phyloP scores from a whole-genome alignment of 1,140 invertebrate genomes.

The Dendrolimus punctatus region DNA sequence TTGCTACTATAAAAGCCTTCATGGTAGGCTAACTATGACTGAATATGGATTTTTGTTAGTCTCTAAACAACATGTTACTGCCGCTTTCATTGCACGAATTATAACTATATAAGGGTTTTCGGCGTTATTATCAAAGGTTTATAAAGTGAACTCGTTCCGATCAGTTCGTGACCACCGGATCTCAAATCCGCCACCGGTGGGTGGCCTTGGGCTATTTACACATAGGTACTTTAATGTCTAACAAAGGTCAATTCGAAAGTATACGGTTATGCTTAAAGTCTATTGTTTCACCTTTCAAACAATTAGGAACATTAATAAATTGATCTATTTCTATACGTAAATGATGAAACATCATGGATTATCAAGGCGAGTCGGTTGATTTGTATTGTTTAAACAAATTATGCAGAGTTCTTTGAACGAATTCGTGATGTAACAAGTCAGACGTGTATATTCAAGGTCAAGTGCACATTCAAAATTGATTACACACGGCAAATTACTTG shows the following conservation, averaged over 20 bases:
- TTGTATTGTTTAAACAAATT: neutral
- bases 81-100: too few species aligned
- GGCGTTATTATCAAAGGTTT: constrained; percentile 34
- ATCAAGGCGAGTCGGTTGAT: constrained; percentile 9
- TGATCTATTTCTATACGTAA: constrained; percentile 17
- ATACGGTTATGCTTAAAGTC: constrained; percentile 11
- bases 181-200: constrained; percentile 46
- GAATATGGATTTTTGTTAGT: too few species aligned
- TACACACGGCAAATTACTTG: constrained; percentile 14
- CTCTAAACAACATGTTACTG: too few species aligned
- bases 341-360: constrained; percentile 15
- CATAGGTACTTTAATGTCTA: constrained; percentile 27
- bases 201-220: constrained; percentile 62
- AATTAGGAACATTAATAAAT: constrained; percentile 4
- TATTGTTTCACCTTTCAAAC: constrained; percentile 20
- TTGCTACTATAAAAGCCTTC: too few species aligned
- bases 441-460: constrained; percentile 30
- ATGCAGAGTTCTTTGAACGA: constrained; percentile 2
- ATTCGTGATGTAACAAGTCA: constrained; percentile 27
- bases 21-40: too few species aligned
- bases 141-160: constrained; percentile 20
- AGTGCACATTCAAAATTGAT: constrained; percentile 36
- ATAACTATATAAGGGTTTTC: constrained; percentile 20
- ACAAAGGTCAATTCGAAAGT: constrained; percentile 66
- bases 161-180: constrained; percentile 51